Conservation (phyloP, 2,888 invertebrate species). For the Drosophila affinis region DNA sequence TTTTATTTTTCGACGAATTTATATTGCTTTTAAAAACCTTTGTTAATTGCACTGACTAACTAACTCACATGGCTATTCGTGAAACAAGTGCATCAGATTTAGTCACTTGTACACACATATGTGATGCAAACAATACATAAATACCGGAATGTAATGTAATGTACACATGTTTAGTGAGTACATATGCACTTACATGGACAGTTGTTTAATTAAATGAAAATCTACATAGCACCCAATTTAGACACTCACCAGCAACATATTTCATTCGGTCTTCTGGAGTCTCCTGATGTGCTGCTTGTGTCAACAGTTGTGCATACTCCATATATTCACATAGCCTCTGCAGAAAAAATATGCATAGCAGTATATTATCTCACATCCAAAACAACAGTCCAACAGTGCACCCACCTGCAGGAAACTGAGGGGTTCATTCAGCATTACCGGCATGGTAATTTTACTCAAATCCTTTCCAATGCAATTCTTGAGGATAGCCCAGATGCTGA, state of each 20-base stretch:
- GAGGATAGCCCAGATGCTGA: conserved; percentile 95
- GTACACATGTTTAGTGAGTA: too few species aligned
- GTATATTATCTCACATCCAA: too few species aligned
- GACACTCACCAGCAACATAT: conserved; percentile 86
- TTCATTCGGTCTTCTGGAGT: conserved; percentile 94
- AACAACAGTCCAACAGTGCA: too few species aligned
- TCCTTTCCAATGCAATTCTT: conserved; percentile 97
- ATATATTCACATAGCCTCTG: conserved; percentile 97
- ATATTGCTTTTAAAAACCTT: not conserved
- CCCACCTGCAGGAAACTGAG: conserved; percentile 93
- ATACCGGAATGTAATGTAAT: too few species aligned
- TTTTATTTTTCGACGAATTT: not conserved
- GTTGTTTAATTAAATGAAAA: conserved; percentile 2
- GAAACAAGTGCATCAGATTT: not conserved
- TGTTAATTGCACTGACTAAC: too few species aligned
- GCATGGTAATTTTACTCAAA: conserved; percentile 97
- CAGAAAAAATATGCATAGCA: conserved; percentile 86
- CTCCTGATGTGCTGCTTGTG: conserved; percentile 90
- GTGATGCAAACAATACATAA: too few species aligned
- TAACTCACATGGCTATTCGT: not conserved
- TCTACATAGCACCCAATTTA: not conserved
- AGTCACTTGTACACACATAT: not conserved
- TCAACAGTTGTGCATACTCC: conserved; percentile 90
- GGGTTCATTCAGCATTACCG: conserved; percentile 98
- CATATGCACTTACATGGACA: not conserved